Evolutionary conservation across 2,113 vertebrate genomes (phyloP).

Genomic region (Campylomormyrus tamandua): DNA sequence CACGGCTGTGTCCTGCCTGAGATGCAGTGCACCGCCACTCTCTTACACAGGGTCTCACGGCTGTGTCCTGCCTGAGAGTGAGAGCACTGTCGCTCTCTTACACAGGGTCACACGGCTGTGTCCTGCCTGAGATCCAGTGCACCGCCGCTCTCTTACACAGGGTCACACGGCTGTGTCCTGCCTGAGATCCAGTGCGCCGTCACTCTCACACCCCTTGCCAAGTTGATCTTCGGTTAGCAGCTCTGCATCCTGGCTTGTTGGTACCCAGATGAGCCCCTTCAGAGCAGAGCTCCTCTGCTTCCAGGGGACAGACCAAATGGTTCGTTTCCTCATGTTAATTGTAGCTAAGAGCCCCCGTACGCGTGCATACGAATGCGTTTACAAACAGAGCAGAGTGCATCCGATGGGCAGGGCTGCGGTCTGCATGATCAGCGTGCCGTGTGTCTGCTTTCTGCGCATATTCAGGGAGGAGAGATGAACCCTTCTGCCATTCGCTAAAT

Average conservation of each 20-base stretch:
- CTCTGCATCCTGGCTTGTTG: not conserved
- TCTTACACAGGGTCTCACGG: too few relatives aligned
- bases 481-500: not conserved
- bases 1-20: too few relatives aligned
- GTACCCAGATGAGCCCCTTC: not conserved
- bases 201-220: not conserved
- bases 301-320: not conserved
- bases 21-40: accelerated
- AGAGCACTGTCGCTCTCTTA: too few relatives aligned
- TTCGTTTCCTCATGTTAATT: not conserved
- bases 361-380: not conserved
- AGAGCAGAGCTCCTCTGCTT: not conserved
- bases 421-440: not conserved
- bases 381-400: not conserved
- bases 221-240: not conserved
- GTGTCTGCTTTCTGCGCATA: not conserved
- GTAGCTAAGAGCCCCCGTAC: not conserved
- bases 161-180: not conserved
- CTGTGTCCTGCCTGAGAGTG: too few relatives aligned
- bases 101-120: too few relatives aligned
- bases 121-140: too few relatives aligned
- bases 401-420: not conserved
- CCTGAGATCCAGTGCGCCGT: not conserved
- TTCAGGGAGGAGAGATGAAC: not conserved
- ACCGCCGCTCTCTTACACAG: not conserved